Percentiles rank a stretch among this genome's conserved stretches.
These are phyloP conservation scores for Polypterus bichir DNA, from an alignment of 2,113 vertebrate genomes.

Conservation along the genomic window DNA sequence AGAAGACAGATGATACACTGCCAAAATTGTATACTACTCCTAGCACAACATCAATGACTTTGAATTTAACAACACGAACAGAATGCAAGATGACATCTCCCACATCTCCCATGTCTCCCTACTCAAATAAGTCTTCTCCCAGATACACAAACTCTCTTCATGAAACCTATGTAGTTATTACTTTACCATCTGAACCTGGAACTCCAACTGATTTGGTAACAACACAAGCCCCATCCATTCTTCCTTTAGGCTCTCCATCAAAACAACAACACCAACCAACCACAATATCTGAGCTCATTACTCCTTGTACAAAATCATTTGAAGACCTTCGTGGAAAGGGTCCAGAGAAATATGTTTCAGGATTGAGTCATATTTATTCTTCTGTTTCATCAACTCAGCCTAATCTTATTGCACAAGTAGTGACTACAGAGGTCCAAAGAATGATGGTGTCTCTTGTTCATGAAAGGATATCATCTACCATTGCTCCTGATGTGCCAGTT, in stretches of 20 bases:
- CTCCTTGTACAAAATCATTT: slow-evolving; percentile 53
- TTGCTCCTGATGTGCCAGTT: slow-evolving; percentile 43
- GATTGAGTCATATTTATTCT: slow-evolving; percentile 56
- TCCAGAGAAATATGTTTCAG: slow-evolving; percentile 52
- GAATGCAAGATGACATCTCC: slow-evolving; percentile 76
- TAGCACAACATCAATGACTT: slow-evolving; percentile 58
- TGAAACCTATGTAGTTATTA: slow-evolving; percentile 93
- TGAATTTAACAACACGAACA: slow-evolving; percentile 66
- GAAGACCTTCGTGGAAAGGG: slow-evolving; percentile 58
- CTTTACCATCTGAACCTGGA: slow-evolving; percentile 85
- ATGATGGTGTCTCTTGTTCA: slow-evolving; percentile 57
- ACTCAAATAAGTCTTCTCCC: slow-evolving; percentile 64
- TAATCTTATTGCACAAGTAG: slow-evolving; percentile 52
- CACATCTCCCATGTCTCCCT: slow-evolving; percentile 80
- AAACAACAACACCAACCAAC: slow-evolving; percentile 48
- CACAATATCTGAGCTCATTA: slow-evolving; percentile 50
- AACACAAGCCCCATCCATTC: slow-evolving; percentile 63
- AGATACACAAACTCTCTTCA: slow-evolving; percentile 67
- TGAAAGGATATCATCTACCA: slow-evolving; percentile 47
- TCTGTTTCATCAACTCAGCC: slow-evolving; percentile 48
- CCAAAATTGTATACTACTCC: slow-evolving; percentile 63
- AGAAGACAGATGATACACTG: slow-evolving; percentile 54
- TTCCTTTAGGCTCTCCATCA: slow-evolving; percentile 48
- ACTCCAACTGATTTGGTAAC: slow-evolving; percentile 75
- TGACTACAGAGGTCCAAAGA: slow-evolving; percentile 60